These are phyloP conservation scores for Dysmachus trigonus DNA, from an alignment of 2,888 invertebrate genomes.

Conservation along the genomic window DNA sequence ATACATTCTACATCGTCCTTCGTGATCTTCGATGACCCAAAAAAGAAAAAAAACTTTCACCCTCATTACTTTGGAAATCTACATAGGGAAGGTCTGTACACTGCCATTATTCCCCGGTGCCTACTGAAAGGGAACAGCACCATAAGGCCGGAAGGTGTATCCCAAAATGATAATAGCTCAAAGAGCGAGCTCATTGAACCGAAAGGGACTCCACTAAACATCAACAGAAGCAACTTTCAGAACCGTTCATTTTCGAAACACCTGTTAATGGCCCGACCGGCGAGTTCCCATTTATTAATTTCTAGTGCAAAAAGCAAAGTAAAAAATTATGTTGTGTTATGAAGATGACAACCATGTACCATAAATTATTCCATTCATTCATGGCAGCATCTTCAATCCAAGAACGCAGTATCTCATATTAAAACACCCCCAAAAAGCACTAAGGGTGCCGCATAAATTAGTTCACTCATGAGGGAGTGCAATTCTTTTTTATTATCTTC, in stretches of 20 bases:
- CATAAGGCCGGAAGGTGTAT: neutral
- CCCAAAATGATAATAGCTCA: neutral
- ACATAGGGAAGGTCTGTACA: neutral
- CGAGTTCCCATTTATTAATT: neutral
- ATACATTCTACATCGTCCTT: neutral
- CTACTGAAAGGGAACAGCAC: neutral
- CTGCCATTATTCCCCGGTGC: neutral
- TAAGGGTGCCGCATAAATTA: neutral
- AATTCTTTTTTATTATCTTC: neutral
- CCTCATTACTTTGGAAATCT: neutral
- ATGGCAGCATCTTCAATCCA: neutral
- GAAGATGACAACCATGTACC: neutral
- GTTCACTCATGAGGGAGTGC: neutral
- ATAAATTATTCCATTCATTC: neutral
- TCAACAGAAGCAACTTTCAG: neutral
- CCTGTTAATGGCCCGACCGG: neutral
- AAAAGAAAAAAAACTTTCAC: neutral
- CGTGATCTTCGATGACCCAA: neutral
- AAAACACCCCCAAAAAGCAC: neutral
- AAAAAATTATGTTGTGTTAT: neutral
- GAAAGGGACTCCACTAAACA: neutral
- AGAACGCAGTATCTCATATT: neutral
- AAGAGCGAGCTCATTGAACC: neutral
- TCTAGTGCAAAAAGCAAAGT: neutral
- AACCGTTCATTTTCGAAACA: neutral